phyloP scores from a whole-genome alignment of 2,888 invertebrate genomes.

The Cistogaster globosa region DNA sequence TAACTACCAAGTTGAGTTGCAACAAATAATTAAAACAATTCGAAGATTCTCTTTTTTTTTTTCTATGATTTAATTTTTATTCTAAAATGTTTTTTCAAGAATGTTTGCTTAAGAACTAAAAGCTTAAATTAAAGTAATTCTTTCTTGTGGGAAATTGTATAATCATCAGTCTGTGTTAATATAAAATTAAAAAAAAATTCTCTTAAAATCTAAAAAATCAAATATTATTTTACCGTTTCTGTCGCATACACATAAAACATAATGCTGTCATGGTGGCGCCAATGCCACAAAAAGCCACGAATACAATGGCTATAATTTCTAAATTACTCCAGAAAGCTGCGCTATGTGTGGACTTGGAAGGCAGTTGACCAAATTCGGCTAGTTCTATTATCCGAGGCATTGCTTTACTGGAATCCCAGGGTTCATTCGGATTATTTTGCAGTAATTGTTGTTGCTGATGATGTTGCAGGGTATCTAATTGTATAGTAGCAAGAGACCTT shows the following conservation, averaged over 20 bases:
- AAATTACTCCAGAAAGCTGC: constrained; percentile 86
- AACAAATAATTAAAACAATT: constrained; percentile 50
- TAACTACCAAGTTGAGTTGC: not conserved
- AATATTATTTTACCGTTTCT: constrained; percentile 77
- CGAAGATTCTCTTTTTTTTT: constrained; percentile 49
- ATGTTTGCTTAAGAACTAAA: constrained; percentile 5
- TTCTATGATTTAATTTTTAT: constrained; percentile 22
- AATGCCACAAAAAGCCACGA: constrained; percentile 91
- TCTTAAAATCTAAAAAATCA: not conserved
- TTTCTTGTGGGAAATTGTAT: constrained; percentile 33
- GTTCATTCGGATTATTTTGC: constrained; percentile 54
- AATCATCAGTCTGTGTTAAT: constrained; percentile 55
- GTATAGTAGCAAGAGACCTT: constrained; percentile 85
- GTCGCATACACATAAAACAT: constrained; percentile 89
- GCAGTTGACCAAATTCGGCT: constrained; percentile 80
- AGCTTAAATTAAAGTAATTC: constrained; percentile 15
- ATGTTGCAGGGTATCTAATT: constrained; percentile 75
- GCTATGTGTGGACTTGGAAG: constrained; percentile 80
- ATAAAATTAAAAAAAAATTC: constrained; percentile 18
- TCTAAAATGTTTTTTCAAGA: not conserved
- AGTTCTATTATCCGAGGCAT: constrained; percentile 87
- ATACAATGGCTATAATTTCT: constrained; percentile 91
- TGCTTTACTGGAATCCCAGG: constrained; percentile 81
- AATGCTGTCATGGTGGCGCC: constrained; percentile 91
- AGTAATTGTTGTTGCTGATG: constrained; percentile 75